Conservation (phyloP, 2,888 invertebrate species). For the Tyria jacobaeae region DNA sequence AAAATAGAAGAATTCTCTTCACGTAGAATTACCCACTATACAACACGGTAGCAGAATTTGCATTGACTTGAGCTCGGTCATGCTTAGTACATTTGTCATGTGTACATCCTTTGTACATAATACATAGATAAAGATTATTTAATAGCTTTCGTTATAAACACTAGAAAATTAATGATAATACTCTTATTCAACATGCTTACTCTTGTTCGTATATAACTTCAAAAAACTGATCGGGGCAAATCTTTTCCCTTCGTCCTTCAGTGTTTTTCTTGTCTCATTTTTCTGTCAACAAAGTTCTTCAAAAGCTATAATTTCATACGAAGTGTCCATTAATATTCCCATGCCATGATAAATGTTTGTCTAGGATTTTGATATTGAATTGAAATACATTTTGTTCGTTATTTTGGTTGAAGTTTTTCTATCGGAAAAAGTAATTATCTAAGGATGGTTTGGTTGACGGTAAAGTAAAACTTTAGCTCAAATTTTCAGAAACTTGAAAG, state of each 20-base stretch:
- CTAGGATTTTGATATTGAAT: background rate
- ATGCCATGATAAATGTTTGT: background rate
- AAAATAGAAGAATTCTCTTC: no score
- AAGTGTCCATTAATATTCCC: background rate
- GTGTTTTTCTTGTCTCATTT: background rate
- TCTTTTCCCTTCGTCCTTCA: background rate
- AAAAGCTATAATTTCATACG: background rate
- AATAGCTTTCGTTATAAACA: background rate
- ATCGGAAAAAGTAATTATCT: background rate
- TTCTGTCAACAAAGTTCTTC: background rate
- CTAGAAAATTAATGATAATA: background rate
- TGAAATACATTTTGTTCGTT: background rate
- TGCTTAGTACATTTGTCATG: no score
- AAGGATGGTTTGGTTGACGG: background rate
- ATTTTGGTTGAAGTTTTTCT: background rate
- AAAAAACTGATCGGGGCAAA: background rate
- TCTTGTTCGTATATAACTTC: background rate
- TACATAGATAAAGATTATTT: background rate
- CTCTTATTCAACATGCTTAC: background rate
- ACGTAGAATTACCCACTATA: no score
- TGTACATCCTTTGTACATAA: no score
- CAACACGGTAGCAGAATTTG: no score
- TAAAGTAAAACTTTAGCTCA: background rate
- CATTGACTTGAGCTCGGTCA: no score
- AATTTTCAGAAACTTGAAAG: background rate